These are phyloP conservation scores for Halcyon smyrnensis DNA, from an alignment of 2,797 vertebrate genomes.

Conservation along the genomic window DNA sequence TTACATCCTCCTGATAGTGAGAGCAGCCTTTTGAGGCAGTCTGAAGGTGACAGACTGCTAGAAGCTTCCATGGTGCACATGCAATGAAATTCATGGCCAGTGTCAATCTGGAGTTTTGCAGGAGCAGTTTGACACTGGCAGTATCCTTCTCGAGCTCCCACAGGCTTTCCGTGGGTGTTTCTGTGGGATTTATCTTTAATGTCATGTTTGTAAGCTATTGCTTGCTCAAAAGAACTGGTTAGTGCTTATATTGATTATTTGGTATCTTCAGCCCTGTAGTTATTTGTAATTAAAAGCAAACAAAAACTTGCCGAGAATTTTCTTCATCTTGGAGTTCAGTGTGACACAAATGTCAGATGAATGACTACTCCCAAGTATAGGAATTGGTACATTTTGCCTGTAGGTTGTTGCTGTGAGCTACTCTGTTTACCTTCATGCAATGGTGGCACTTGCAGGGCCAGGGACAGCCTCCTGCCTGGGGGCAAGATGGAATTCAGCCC, in stretches of 20 bases:
- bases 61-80: not conserved
- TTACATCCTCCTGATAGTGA: not conserved
- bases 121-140: not conserved
- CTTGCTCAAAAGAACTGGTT: not conserved
- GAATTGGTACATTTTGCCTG: accelerated
- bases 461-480: not conserved
- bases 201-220: not conserved
- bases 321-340: not conserved
- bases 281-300: not conserved
- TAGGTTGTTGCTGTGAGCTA: not conserved
- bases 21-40: not conserved
- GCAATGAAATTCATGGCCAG: not conserved
- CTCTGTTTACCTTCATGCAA: not conserved
- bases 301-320: not conserved
- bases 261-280: not conserved
- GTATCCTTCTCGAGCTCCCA: not conserved
- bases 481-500: not conserved
- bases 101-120: not conserved
- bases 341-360: not conserved
- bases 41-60: not conserved
- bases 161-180: not conserved
- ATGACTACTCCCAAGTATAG: not conserved
- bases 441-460: not conserved
- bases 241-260: not conserved
- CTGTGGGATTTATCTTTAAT: not conserved